A percentile compares a stretch with the other conserved stretches of the same genome.
Evolutionary conservation across 2,113 vertebrate genomes (phyloP).

Genomic region (Lepus timidus): DNA sequence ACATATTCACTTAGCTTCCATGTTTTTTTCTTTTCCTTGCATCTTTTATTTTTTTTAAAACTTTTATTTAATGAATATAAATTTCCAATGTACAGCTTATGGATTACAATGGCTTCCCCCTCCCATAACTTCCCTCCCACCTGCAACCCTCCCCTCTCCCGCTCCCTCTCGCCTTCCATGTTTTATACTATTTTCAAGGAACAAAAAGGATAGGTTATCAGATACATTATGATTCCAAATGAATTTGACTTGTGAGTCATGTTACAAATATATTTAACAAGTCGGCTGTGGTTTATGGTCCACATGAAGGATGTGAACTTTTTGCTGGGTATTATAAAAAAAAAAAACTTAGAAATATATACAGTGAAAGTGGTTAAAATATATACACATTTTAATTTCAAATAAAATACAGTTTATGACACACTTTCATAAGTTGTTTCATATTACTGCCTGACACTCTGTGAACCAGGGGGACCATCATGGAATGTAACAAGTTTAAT

Average conservation of each 20-base stretch:
- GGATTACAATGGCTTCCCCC: no score
- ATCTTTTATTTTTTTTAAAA: no score
- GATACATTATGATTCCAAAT: background rate
- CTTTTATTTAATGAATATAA: no score
- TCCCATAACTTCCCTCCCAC: no score
- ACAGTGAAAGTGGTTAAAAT: background rate
- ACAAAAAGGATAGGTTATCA: background rate
- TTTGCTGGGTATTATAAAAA: conserved; percentile 21
- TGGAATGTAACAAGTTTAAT: conserved; percentile 26
- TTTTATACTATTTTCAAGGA: conserved; percentile 12
- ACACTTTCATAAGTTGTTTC: conserved; percentile 44
- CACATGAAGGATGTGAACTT: background rate
- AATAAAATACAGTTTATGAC: background rate
- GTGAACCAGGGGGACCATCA: conserved; percentile 24
- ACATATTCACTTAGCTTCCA: background rate
- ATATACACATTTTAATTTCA: conserved; percentile 30
- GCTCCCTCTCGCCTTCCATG: background rate
- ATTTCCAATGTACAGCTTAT: no score
- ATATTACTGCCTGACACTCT: background rate
- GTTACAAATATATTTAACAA: background rate
- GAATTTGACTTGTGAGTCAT: background rate
- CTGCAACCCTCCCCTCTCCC: no score
- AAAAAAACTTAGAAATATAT: background rate
- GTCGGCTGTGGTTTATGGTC: background rate
- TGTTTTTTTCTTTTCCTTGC: background rate